Evolutionary conservation across 2,888 invertebrate species (phyloP).

Genomic region (Drosophila imparisetae): DNA sequence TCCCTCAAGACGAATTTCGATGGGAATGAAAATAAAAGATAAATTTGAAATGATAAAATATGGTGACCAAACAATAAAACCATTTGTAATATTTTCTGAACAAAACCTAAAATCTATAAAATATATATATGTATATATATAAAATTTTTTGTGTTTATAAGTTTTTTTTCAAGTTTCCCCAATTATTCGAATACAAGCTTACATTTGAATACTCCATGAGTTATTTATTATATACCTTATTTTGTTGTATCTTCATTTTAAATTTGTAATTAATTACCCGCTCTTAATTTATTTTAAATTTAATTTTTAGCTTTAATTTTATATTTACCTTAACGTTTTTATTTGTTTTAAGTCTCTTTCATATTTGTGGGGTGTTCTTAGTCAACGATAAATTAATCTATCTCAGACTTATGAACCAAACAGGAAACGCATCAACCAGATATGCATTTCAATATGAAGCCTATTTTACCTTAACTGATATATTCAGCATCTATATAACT

Average conservation of each 20-base stretch:
- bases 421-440: background rate
- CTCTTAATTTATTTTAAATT: background rate
- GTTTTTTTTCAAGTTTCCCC: background rate
- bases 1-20: background rate
- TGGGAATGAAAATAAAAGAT: background rate
- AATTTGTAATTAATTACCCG: background rate
- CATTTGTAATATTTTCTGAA: background rate
- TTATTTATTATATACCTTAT: background rate
- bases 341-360: background rate
- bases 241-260: background rate
- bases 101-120: background rate
- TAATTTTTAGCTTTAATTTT: background rate
- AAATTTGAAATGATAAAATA: background rate
- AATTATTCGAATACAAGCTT: background rate
- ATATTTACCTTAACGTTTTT: background rate
- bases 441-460: background rate
- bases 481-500: background rate
- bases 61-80: background rate
- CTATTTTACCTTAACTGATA: background rate
- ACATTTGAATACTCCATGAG: too few relatives aligned
- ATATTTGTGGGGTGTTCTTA: background rate
- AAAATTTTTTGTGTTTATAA: background rate
- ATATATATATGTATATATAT: background rate
- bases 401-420: background rate
- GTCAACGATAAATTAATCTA: background rate